Conservation (phyloP, 2,113 vertebrate species). For the Oenanthe oenanthe region DNA sequence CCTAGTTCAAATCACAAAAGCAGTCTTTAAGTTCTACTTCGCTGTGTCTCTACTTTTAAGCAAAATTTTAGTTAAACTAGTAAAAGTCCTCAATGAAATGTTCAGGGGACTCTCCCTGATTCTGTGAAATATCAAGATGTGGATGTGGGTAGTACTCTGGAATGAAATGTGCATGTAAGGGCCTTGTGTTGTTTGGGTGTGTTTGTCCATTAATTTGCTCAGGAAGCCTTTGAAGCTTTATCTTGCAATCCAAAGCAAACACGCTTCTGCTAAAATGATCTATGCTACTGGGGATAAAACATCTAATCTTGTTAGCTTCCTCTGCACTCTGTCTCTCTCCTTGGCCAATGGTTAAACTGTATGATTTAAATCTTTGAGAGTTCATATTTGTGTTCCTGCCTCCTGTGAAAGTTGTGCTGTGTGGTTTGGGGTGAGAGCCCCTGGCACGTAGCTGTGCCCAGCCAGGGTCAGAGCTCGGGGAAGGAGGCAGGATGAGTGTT, state of each 20-base stretch:
- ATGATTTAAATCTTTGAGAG: neutral
- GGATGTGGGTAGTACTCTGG: neutral
- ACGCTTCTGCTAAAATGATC: slow-evolving; percentile 42
- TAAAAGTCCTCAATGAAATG: neutral
- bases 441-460: rapidly evolving
- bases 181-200: slow-evolving; percentile 34
- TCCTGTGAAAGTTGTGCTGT: rapidly evolving
- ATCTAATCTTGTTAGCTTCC: slow-evolving; percentile 50
- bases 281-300: slow-evolving; percentile 39
- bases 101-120: neutral
- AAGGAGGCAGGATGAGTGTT: neutral
- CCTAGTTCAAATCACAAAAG: slow-evolving; percentile 55
- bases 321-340: neutral
- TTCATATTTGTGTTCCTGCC: neutral
- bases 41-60: neutral
- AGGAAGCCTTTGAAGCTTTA: slow-evolving; percentile 62
- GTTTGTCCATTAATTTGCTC: slow-evolving; percentile 59
- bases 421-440: neutral
- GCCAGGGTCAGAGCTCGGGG: neutral
- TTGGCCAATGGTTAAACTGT: slow-evolving; percentile 4
- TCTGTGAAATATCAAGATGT: neutral
- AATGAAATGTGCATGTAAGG: neutral
- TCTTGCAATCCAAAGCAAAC: slow-evolving; percentile 57
- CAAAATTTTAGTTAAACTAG: slow-evolving; percentile 3
- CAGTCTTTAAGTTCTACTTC: slow-evolving; percentile 45